These are phyloP conservation scores for Oedothorax gibbosus DNA, from an alignment of 1,140 invertebrate species.

Conservation along the genomic window DNA sequence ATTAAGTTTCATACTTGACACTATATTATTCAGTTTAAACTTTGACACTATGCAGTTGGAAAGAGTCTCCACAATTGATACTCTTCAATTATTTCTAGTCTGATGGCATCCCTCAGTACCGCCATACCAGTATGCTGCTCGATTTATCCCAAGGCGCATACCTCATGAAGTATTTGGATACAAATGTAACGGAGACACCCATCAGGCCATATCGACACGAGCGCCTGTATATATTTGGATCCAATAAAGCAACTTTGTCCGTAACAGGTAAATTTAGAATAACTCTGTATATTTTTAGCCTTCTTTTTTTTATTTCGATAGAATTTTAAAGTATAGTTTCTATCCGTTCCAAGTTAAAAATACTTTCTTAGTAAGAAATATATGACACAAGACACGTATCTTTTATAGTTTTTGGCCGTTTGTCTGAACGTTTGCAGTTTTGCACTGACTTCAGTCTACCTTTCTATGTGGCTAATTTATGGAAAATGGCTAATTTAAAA, in stretches of 20 bases:
- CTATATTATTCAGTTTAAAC: background rate
- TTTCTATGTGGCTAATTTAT: too few relatives aligned
- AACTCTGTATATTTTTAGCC: background rate
- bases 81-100: conserved; percentile 72
- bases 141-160: conserved; percentile 93
- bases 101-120: conserved; percentile 91
- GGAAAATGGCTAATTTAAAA: too few relatives aligned
- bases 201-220: conserved; percentile 89
- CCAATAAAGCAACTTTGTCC: conserved; percentile 86
- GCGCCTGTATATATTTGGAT: conserved; percentile 94
- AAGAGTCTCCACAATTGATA: too few relatives aligned
- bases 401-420: too few relatives aligned
- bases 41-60: too few relatives aligned
- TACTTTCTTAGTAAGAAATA: too few relatives aligned
- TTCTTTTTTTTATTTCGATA: background rate
- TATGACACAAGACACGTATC: too few relatives aligned
- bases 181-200: conserved; percentile 91
- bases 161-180: conserved; percentile 93
- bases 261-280: conserved; percentile 80
- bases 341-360: too few relatives aligned
- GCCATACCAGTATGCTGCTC: conserved; percentile 90
- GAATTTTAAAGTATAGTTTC: too few relatives aligned
- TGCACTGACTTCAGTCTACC: too few relatives aligned
- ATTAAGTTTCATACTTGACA: too few relatives aligned
- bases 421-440: too few relatives aligned